Base-by-base conservation (phyloP, 2,888 invertebrate genomes). In the Biston stratarius region DNA sequence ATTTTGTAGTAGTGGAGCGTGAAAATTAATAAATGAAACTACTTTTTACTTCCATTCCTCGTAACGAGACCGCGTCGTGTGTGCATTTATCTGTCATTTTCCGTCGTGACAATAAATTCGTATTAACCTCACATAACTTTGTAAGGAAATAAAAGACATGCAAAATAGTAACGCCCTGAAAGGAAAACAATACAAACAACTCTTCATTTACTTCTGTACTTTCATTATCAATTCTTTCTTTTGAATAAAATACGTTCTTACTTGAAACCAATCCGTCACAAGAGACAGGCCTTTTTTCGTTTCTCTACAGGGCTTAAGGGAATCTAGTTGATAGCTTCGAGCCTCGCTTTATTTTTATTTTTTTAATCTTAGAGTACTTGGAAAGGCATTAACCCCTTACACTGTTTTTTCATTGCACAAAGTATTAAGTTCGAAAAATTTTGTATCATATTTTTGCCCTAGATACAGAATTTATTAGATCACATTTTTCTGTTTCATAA, bases 201-300 rank as follows among this genome's bases (percentile, higher is more conserved):
- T 60, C 24, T 45, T 52, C 38, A 47, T 34, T 53, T 47, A 24
- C 15, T 61, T 45, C 12, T 47, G 59, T 60, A 40, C 33, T 40
- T 52, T 45, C 45, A 52, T 52, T 53, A 38, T 53, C 47, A 45
- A 61, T 44, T 15, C 44, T 51, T 44, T 61, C 45, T 38, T 45
- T 52, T 53, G 61, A 38, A 61, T 61, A 53, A 45, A 53, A 47
- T 52, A 38, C 61, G 36, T 15, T 44, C 53, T 33, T 36, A 64
- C 55, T 64, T 64, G 33, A 47, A 53, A 42, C 14, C 64, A 64
- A 64, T 55, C 53, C 64, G 48, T 60, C 59, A 55, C 47, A 40
- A 60, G 55, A 59, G 55, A 60, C 36, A 15, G 59, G 55, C 33
- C 24, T 45, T 44, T 49, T 49, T 57, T 38, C n/a, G 9, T n/a